phyloP scores from a whole-genome alignment of 2,797 vertebrate species.

The Miichthys miiuy region DNA sequence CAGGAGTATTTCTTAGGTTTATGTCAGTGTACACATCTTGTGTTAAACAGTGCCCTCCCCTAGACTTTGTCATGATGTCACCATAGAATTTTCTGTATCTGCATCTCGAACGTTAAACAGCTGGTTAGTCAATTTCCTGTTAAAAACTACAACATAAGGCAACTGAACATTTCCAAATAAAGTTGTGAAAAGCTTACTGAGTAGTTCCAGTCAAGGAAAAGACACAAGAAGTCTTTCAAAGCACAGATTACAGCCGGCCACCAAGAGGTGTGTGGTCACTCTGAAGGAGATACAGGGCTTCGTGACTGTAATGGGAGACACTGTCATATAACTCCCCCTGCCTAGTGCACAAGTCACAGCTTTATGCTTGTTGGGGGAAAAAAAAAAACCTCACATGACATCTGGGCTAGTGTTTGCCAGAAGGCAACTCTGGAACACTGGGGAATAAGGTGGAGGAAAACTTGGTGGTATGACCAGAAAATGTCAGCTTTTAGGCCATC shows the following conservation, averaged over 20 bases:
- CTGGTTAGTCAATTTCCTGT: slow-evolving; percentile 22
- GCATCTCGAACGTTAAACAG: slow-evolving; percentile 13
- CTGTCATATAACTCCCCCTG: neutral
- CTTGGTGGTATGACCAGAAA: slow-evolving; percentile 5
- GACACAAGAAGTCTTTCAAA: slow-evolving; percentile 3
- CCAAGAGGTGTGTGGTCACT: neutral
- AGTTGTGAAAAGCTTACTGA: slow-evolving; percentile 18
- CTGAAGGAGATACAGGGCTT: slow-evolving; percentile 10
- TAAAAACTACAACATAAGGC: slow-evolving; percentile 6
- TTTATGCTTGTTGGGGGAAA: slow-evolving; percentile 26
- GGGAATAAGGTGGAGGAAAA: neutral
- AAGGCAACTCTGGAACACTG: slow-evolving; percentile 28
- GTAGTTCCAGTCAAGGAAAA: neutral
- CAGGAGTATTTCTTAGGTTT: neutral
- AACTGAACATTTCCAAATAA: slow-evolving; percentile 29
- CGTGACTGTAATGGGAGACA: neutral
- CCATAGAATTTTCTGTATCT: slow-evolving; percentile 7
- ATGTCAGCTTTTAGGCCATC: neutral
- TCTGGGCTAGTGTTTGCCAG: slow-evolving; percentile 24
- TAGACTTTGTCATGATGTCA: slow-evolving; percentile 14
- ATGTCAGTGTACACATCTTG: neutral
- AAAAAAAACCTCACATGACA: slow-evolving; percentile 45
- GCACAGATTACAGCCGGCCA: neutral
- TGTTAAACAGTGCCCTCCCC: neutral
- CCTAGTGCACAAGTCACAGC: slow-evolving; percentile 25